These are phyloP conservation scores for Morpho achilles DNA, from an alignment of 2,888 invertebrate species.

Conservation along the genomic window DNA sequence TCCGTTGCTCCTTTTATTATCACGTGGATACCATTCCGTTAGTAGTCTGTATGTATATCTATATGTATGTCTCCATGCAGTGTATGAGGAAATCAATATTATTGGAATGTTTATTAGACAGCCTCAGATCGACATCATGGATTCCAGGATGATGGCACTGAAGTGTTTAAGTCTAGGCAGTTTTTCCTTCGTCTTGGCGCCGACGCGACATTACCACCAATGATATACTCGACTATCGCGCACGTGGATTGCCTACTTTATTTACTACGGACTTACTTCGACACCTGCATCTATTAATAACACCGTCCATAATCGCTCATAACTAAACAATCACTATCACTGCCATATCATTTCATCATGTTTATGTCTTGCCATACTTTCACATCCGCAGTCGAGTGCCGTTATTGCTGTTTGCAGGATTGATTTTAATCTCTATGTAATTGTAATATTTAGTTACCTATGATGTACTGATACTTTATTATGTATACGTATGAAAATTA, in stretches of 20 bases:
- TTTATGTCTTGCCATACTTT: conserved; percentile 33
- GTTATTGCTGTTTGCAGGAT: conserved; percentile 33
- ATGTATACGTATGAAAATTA: too few species aligned
- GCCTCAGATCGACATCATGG: conserved; percentile 43
- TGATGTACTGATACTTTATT: background rate
- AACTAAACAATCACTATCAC: conserved; percentile 25
- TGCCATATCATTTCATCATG: conserved; percentile 28
- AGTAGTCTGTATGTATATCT: too few species aligned
- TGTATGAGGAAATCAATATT: conserved; percentile 35
- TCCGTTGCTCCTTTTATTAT: too few species aligned
- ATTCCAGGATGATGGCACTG: conserved; percentile 45
- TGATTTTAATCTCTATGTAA: conserved; percentile 34
- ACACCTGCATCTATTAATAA: conserved; percentile 19
- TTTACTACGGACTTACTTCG: conserved; percentile 20
- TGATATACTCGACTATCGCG: conserved; percentile 11
- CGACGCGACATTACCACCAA: conserved; percentile 15
- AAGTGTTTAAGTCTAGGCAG: conserved; percentile 60
- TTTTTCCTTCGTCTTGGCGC: conserved; percentile 44
- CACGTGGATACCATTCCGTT: too few species aligned
- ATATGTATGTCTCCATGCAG: background rate
- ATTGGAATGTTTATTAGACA: conserved; percentile 49
- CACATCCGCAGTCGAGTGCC: conserved; percentile 36
- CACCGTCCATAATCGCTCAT: conserved; percentile 17
- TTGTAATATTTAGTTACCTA: conserved; percentile 25
- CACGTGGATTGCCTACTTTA: conserved; percentile 22